These are phyloP conservation scores for Porites divaricata DNA, from an alignment of 92 coral and sea anemone genomes.

Conservation along the genomic window DNA sequence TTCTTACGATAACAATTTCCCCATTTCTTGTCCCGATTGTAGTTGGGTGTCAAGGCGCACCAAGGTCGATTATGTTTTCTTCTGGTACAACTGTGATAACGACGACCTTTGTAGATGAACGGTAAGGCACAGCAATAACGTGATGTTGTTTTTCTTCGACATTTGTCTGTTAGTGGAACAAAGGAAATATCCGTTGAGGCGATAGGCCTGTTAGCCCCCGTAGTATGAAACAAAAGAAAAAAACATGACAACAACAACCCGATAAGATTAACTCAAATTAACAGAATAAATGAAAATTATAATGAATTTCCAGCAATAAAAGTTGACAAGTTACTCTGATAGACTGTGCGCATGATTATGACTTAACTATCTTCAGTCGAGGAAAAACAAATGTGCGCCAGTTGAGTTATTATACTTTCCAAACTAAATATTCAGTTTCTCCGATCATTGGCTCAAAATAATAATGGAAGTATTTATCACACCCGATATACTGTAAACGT, in stretches of 20 bases:
- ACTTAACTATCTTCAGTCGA: too few species aligned
- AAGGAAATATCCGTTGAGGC: not conserved
- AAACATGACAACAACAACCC: not conserved
- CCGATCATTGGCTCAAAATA: not conserved
- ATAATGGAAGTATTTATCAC: not conserved
- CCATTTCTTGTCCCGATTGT: conserved; percentile 65
- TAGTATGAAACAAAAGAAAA: not conserved
- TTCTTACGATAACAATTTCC: conserved; percentile 52
- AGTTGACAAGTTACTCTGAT: too few species aligned
- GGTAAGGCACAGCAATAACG: conserved; percentile 73
- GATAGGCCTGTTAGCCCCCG: not conserved
- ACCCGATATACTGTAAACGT: conserved; percentile 46
- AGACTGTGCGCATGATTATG: too few species aligned
- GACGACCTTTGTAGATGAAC: conserved; percentile 73
- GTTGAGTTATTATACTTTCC: too few species aligned
- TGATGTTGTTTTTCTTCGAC: conserved; percentile 27
- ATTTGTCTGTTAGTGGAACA: conserved; percentile 10
- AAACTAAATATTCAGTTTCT: too few species aligned
- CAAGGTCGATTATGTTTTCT: conserved; percentile 53
- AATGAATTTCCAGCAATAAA: too few species aligned
- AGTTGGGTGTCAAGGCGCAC: conserved; percentile 75
- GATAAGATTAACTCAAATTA: too few species aligned
- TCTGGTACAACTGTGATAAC: conserved; percentile 68
- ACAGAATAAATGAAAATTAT: too few species aligned
- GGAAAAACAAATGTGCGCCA: too few species aligned